Evolutionary conservation across 2,797 vertebrate species (phyloP), one percentile per base, ranked within the genome.

Genomic region (Furcifer pardalis): DNA sequence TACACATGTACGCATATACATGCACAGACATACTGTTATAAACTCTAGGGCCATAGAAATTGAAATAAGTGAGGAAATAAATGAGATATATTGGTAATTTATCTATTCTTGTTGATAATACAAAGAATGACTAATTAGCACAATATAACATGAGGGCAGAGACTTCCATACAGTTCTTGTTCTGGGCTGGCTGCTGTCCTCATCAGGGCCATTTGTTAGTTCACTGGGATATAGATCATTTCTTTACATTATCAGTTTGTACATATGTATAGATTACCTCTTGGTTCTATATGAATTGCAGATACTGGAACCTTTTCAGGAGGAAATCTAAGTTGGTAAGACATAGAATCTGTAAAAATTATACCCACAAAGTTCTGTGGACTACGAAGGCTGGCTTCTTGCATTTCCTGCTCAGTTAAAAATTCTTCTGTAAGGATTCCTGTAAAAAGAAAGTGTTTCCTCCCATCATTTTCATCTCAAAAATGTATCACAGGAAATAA

Each of bases 321-420:
- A 75, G 96, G 94, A 93, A 98, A 99, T 25, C 97, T 95, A 2
- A 99, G 97, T 80, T 96, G 95, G 86, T 99, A 99, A 9, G 98
- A 97, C 85, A 96, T 96, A 84, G 95, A 91, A 86, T 97, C 97
- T 84, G 94, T 93, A 93, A 99, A 99, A 81, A 98, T 97, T 12
- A 99, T 95, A 0, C 98, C 98, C 1, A 98, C 96, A 0, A 97
- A 98, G 81, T 87, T 94, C 1, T 93, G 95, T 1, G 95, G 90
- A 42, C 97, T 97, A 2, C 96, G 96, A 21, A 96, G 89, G 87
- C 97, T 97, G 81, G 98, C 97, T 62, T 97, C 96, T 79, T 98
- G 94, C 94, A 99, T 92, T 75, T 97, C 97, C 81, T 97, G 96
- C 87, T 99, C 98, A 0, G 95, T 97, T 77, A 91, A 9, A 86